phyloP scores from a whole-genome alignment of 2,888 invertebrate species.

The Argyra leucocephala region DNA sequence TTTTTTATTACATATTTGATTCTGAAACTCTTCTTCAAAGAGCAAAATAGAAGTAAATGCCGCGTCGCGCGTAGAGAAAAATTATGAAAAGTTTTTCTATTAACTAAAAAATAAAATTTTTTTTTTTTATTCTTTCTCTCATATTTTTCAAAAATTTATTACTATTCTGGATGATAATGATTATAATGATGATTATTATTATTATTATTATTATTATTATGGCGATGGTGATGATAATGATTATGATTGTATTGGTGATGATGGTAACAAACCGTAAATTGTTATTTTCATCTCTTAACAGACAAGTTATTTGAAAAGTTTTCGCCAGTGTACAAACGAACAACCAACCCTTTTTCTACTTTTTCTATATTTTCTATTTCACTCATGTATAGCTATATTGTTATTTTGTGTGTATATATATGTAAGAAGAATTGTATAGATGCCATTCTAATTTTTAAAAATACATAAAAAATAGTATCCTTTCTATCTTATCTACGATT shows the following conservation, averaged over 20 bases:
- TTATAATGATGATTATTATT: neutral
- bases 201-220: neutral
- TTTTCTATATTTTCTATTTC: neutral
- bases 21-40: too few relatives aligned
- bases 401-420: too few relatives aligned
- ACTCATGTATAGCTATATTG: neutral
- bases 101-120: slow-evolving; percentile 2
- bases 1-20: too few relatives aligned
- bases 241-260: neutral
- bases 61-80: too few relatives aligned
- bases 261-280: slow-evolving; percentile 6
- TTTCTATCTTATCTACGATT: too few relatives aligned
- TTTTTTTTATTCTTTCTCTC: too few relatives aligned
- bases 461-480: neutral
- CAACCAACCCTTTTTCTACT: neutral
- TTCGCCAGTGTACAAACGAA: neutral
- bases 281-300: slow-evolving; percentile 6
- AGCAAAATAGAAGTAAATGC: too few relatives aligned
- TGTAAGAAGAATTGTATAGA: neutral
- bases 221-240: neutral
- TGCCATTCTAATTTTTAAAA: neutral
- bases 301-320: slow-evolving; percentile 6
- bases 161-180: neutral
- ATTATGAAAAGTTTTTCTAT: neutral
- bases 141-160: neutral